phyloP scores from a whole-genome alignment of 2,888 invertebrate species.

The Mesochorus sp. region DNA sequence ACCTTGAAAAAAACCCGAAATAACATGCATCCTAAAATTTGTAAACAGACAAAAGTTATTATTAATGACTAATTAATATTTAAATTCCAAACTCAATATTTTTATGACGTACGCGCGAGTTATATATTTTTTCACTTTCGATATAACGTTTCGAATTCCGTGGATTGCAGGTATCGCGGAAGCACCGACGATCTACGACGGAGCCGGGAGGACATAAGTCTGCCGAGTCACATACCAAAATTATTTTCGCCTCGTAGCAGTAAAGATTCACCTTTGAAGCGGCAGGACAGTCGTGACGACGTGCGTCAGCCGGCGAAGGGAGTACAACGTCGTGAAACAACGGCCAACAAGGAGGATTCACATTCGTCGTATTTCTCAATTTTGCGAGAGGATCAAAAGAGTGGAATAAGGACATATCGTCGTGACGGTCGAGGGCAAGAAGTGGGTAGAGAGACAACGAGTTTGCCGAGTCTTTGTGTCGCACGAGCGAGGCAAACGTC shows the following conservation, averaged over 20 bases:
- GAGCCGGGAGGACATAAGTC: conserved; percentile 77
- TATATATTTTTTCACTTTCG: neutral
- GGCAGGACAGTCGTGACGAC: conserved; percentile 79
- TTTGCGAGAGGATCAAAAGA: conserved; percentile 66
- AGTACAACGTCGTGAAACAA: conserved; percentile 32
- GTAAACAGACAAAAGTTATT: no score
- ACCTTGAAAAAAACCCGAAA: no score
- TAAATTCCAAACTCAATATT: no score
- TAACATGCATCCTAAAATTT: no score
- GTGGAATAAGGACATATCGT: conserved; percentile 68
- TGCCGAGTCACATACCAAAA: conserved; percentile 80
- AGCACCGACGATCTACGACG: conserved; percentile 79
- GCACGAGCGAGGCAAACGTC: conserved; percentile 68
- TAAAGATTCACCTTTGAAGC: conserved; percentile 77
- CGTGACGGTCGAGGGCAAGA: conserved; percentile 73
- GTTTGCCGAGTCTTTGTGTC: conserved; percentile 62
- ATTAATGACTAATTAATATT: no score
- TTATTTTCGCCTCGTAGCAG: conserved; percentile 73
- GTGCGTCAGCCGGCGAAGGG: conserved; percentile 66
- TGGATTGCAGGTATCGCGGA: conserved; percentile 74
- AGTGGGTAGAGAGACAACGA: conserved; percentile 71
- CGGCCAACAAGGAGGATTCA: conserved; percentile 52
- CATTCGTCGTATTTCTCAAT: conserved; percentile 30
- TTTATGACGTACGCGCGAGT: neutral
- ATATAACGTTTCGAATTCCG: neutral